Base-by-base conservation (phyloP, 2,888 invertebrate genomes). In the Scaeva pyrastri region DNA sequence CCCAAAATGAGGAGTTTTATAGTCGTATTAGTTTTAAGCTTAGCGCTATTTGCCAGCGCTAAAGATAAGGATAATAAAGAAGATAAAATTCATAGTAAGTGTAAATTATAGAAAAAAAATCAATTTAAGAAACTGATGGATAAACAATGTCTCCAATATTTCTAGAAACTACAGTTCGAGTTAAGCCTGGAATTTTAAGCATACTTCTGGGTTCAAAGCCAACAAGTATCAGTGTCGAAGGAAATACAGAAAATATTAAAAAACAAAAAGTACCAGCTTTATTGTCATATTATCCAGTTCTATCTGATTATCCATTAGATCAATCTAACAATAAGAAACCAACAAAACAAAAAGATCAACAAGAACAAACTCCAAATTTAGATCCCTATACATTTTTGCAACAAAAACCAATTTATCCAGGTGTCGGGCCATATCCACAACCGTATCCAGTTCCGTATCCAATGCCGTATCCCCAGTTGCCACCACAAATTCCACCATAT, bases 371-470 rank as follows among this genome's bases (percentile, higher is more conserved):
- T 58, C 50, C 88, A 11, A 85, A 58, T 19, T 36, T 36, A 19
- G 39, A 60, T 45, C 88, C 88, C 5, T 76, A 89, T 89, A 0
- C 39, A 52, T 23, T 68, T 48, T 89, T 82, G 1, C 91, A 68
- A 52, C 36, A 21, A 52, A 52, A 4, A 5, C 68, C 52, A 23
- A 3, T n/a, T 14, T 52, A 52, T 2, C 50, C 11, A 23, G 12
- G 5, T 21, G 1, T n/a, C 8, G 4, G 31, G 16, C 48, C 66
- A 14, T 19, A 55, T 19, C 82, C 73, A 39, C 68, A 80, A 7
- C 82, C 90, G 31, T 89, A 87, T 10, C 89, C 91, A 10, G 76
- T 88, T 14, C 89, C 88, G 88, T 88, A 14, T 89, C 88, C n/a
- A n/a, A n/a, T n/a, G n/a, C n/a, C n/a, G n/a, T n/a, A n/a, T n/a